Conservation (phyloP, 92 coral and sea anemone species). For the Meandrina meandrites region DNA sequence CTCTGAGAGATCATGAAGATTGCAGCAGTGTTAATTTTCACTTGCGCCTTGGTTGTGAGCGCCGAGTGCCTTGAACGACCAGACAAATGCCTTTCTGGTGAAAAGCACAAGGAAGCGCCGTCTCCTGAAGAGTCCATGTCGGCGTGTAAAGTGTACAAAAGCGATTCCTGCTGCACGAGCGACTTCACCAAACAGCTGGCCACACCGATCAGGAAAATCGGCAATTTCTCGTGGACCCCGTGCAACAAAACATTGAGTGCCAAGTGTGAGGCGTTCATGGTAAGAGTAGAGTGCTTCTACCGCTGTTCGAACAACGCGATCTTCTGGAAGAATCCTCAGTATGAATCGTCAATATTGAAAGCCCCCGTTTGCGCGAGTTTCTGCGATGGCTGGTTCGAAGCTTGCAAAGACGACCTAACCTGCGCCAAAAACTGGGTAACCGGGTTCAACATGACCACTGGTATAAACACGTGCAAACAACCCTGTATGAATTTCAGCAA, state of each 20-base stretch:
- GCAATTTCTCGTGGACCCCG: slow-evolving; percentile 55
- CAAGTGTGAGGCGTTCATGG: slow-evolving; percentile 57
- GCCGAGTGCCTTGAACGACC: background rate
- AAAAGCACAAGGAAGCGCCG: slow-evolving; percentile 49
- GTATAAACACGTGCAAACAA: slow-evolving; percentile 43
- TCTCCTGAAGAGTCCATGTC: slow-evolving; percentile 26
- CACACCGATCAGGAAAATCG: slow-evolving; percentile 37
- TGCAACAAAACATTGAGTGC: slow-evolving; percentile 53
- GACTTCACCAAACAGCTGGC: slow-evolving; percentile 66
- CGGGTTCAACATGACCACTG: slow-evolving; percentile 34
- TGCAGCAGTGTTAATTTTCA: background rate
- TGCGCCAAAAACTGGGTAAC: slow-evolving; percentile 60
- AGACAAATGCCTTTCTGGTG: slow-evolving; percentile 47
- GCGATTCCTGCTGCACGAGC: slow-evolving; percentile 64
- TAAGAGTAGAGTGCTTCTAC: slow-evolving; percentile 63
- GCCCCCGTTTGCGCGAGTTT: slow-evolving; percentile 40
- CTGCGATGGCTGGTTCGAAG: slow-evolving; percentile 71
- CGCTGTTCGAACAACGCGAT: slow-evolving; percentile 63
- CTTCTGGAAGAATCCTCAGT: slow-evolving; percentile 47
- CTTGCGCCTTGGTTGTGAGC: background rate
- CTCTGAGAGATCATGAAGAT: background rate
- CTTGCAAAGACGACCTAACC: slow-evolving; percentile 59
- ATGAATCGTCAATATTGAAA: slow-evolving; percentile 1
- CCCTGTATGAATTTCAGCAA: slow-evolving; percentile 53
- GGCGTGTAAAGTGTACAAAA: slow-evolving; percentile 57